Base-by-base conservation (phyloP, 2,113 vertebrate genomes). In the Vidua macroura region DNA sequence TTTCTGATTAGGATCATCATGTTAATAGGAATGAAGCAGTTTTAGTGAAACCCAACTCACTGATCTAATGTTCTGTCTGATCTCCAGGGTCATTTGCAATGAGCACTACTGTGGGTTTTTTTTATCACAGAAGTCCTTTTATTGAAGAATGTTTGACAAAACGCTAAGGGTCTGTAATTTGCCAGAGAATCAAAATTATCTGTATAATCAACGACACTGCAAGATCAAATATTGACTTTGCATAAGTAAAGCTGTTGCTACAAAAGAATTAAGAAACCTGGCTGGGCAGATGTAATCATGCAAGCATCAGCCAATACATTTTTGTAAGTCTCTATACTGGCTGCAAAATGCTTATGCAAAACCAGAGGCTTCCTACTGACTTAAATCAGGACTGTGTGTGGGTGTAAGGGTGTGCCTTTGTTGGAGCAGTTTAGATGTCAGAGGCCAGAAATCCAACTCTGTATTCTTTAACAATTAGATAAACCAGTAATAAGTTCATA, bases 391-490 rank as follows among this genome's bases (percentile, higher is more conserved):
- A 89, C 41, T 62, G 69, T 83, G 90, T 35, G 92, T 90, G 95
- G 94, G 95, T 72, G 93, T 92, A 90, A 95, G 92, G 92, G 94
- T 76, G 92, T 90, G 90, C 83, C 92, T 90, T 75, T 44, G 15
- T 77, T 88, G 68, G 73, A 92, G 73, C 72, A 83, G 39, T 58
- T 73, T 72, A 77, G 64, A 44, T 13, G 86, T 73, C 76, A 77
- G 28, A 41, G 83, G 76, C 93, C 72, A 90, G 60, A 88, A 91
- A 74, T 46, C 68, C 83, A 88, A 64, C 64, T 88, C 90, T 68
- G 83, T 97, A 92, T 92, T 97, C 92, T 86, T 94, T 81, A 86
- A 46, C 79, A 92, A 95, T 90, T 95, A 94, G 76, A 94, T 94
- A 96, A 96, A 90, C 64, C 93, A 90, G 85, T 80, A 94, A 76